These are phyloP conservation scores for Orthonyx spaldingii DNA, from an alignment of 2,113 vertebrate genomes.

Conservation along the genomic window DNA sequence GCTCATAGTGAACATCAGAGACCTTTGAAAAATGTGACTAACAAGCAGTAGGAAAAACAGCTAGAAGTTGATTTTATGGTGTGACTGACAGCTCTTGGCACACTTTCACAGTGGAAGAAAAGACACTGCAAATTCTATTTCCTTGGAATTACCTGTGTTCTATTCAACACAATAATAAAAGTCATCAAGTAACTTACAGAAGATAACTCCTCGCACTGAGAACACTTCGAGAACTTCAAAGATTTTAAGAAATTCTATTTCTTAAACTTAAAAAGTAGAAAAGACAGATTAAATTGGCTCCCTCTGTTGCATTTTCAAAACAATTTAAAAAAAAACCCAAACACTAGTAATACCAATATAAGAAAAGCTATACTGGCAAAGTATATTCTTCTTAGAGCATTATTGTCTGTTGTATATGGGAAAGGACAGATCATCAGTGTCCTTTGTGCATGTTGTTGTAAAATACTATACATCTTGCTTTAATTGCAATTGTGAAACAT, in stretches of 20 bases:
- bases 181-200: neutral
- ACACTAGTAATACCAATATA: neutral
- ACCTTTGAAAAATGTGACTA: neutral
- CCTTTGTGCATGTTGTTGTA: neutral
- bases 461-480: neutral
- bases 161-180: neutral
- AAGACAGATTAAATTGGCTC: neutral
- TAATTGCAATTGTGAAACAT: neutral
- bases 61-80: neutral
- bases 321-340: neutral
- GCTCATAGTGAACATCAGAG: neutral
- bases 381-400: neutral
- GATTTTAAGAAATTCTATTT: neutral
- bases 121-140: neutral
- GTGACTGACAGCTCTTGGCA: neutral
- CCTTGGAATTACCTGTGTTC: neutral
- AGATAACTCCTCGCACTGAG: neutral
- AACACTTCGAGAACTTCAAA: neutral
- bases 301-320: neutral
- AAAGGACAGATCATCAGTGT: neutral
- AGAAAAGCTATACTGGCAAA: neutral
- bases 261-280: neutral
- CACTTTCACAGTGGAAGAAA: neutral
- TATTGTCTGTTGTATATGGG: neutral
- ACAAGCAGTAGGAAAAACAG: neutral